Base-by-base conservation (phyloP, 2,113 vertebrate species). In the Callopanchax toddi region DNA sequence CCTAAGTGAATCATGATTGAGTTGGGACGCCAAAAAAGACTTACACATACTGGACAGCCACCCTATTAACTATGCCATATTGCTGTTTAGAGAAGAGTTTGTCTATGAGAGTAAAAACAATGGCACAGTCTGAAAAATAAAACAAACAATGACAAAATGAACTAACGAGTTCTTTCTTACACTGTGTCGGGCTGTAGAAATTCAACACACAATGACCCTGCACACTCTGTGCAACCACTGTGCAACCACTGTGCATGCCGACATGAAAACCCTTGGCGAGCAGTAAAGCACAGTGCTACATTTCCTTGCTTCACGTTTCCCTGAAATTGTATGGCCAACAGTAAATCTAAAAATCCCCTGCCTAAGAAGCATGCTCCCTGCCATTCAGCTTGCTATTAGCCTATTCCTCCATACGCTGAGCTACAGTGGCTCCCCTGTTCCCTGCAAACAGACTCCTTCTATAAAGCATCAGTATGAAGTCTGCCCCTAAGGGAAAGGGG, bases 381-480 rank as follows among this genome's bases (percentile, higher is more conserved):
- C 79, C 75, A 89, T 90, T 88, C 77, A 87, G 83, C 65, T 77
- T 26, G 88, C 79, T 84, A 89, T 86, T 84, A 89, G 87, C 67
- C 69, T 71, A 75, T 72, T 83, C 85, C 78, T 81, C 73, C 45
- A 71, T 75, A 87, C 78, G 86, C 63, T 25, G 64, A 42, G 69
- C 74, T 79, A 92, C 90, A 92, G 88, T 85, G 78, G 71, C 53
- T 60, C 21, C 81, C 86, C 90, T 91, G 90, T 93, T 92, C 81
- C 50, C 74, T 72, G 78, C 82, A 91, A 89, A 93, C 89, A 91
- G 90, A 85, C 87, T 87, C 84, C 85, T 84, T 92, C 86, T 91
- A 90, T 87, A 69, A 50, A 50, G 79, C 79, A 84, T 88, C 79
- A 91, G 85, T 86, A 89, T 89, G 85, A 85, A 83, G 88, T 81